phyloP scores from a whole-genome alignment of 2,797 vertebrate species.

The Sternarchorhynchus goeldii region DNA sequence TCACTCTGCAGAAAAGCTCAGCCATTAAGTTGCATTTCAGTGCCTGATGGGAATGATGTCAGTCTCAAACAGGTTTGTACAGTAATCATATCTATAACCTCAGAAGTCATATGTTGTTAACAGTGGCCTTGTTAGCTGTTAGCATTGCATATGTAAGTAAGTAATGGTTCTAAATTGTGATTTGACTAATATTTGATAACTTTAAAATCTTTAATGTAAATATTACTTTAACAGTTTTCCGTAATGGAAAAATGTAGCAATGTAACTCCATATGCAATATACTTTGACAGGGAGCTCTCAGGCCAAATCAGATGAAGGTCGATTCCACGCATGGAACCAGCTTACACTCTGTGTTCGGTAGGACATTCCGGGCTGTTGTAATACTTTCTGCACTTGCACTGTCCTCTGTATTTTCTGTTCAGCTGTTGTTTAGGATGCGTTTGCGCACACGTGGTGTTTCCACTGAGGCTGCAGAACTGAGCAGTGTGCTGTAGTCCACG shows the following conservation, averaged over 20 bases:
- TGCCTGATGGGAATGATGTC: not conserved
- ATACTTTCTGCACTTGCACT: not conserved
- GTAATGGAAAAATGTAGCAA: not conserved
- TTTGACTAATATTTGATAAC: too few species aligned
- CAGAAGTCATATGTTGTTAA: not conserved
- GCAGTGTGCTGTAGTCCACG: slow-evolving; percentile 64
- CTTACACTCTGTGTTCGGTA: slow-evolving; percentile 16
- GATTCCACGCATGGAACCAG: slow-evolving; percentile 1
- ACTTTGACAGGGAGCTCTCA: slow-evolving; percentile 44
- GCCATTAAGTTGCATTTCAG: not conserved
- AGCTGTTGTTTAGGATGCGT: not conserved
- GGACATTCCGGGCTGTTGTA: not conserved
- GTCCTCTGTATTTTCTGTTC: not conserved
- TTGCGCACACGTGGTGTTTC: slow-evolving; percentile 66
- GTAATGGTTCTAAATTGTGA: too few species aligned
- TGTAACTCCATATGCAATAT: not conserved
- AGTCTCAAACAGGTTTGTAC: slow-evolving; percentile 17
- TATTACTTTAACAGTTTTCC: not conserved
- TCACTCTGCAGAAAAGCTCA: slow-evolving; percentile 10
- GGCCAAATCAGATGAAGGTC: slow-evolving; percentile 10
- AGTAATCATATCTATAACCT: not conserved
- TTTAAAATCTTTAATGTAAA: too few species aligned
- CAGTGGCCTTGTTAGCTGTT: not conserved
- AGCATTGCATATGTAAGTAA: not conserved
- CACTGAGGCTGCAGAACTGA: slow-evolving; percentile 65